Evolutionary conservation across 2,888 invertebrate species (phyloP), one percentile per base, ranked within the genome.

Genomic region (Cacoxenus indagator): DNA sequence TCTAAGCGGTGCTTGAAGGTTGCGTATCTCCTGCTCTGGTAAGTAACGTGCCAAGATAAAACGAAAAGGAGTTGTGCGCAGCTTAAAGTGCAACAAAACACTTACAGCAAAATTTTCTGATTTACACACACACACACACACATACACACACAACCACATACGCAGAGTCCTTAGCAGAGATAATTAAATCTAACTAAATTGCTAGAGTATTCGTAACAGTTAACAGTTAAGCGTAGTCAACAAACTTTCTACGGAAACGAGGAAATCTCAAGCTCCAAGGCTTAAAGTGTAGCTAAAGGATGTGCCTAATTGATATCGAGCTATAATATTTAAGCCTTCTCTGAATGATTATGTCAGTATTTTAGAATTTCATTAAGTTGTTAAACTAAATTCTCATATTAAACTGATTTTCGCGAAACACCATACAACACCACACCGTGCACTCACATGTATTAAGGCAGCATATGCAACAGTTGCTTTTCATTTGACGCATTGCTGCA

Each of bases 381-480:
- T 62, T 19, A 62, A 62, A 62, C 45, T 62, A 43, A 62, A 61
- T 61, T 61, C 22, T 61, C 59, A 61, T 61, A 61, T 22, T 62
- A 62, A 45, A 62, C n/a, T 43, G 61, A 43, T 62, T 62, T 62
- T 17, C 51, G 31, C 31, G n/a, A 48, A 48, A 51, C 37, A 37
- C 19, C n/a, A 19, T 9, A 51, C 45, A 43, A 9, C 6, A 5
- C 4, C 24, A 5, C 17, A 51, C 51, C 19, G 22, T 8, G 1
- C 22, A 51, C 37, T 19, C 48, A 48, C 27, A 55, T 4, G 6
- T 17, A 48, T 17, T 2, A 31, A 6, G 22, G 31, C 31, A 27
- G 24, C 43, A 61, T 22, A 61, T 61, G 61, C 61, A 62, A 62
- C 61, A 62, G 61, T 62, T 62, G 61, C 61, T n/a, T 62, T 62